These are phyloP conservation scores for Idaea dimidiata DNA, from an alignment of 2,888 invertebrate species.

Conservation along the genomic window DNA sequence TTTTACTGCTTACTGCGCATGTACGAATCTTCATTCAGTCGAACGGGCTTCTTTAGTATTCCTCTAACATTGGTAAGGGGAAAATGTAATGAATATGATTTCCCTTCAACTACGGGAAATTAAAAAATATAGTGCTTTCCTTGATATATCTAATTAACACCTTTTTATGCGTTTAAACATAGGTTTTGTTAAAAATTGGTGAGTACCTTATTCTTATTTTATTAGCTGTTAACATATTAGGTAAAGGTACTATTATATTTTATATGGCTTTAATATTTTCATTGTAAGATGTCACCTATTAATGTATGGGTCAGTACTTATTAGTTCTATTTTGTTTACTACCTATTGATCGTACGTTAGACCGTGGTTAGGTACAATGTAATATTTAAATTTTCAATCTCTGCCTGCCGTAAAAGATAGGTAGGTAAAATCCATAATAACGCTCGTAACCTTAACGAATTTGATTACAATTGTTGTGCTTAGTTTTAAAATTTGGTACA, in stretches of 20 bases:
- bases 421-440: not conserved
- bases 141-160: not conserved
- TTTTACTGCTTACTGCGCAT: not conserved
- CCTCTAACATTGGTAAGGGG: conserved; percentile 8
- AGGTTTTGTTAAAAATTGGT: not conserved
- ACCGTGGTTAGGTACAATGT: not conserved
- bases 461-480: too few relatives aligned
- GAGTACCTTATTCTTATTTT: not conserved
- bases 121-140: not conserved
- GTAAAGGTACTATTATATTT: too few relatives aligned
- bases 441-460: not conserved
- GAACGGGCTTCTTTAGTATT: conserved; percentile 9
- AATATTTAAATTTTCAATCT: not conserved
- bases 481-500: too few relatives aligned
- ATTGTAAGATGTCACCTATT: not conserved
- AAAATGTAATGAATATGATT: not conserved
- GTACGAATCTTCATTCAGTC: conserved; percentile 18
- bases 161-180: not conserved
- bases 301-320: not conserved
- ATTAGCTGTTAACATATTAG: not conserved
- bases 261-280: not conserved
- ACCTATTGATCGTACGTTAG: not conserved
- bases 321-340: not conserved
- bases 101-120: not conserved
- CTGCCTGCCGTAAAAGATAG: not conserved